These are phyloP conservation scores for Eucriotettix oculatus DNA, from an alignment of 2,888 invertebrate species.

Conservation along the genomic window DNA sequence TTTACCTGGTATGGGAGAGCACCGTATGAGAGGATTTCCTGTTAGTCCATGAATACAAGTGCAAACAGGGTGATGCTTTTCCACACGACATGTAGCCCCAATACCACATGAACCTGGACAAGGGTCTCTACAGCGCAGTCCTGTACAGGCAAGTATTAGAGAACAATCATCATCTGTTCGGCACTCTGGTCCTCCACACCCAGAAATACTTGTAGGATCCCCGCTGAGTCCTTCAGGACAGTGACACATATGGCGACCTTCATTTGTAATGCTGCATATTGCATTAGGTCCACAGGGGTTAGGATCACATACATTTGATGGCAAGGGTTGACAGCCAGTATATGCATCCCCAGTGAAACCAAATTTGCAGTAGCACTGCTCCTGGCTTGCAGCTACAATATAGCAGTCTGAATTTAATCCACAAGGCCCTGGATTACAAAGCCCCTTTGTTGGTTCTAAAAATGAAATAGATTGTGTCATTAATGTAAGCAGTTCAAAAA, in stretches of 20 bases:
- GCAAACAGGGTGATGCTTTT: constrained; percentile 66
- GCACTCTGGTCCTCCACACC: constrained; percentile 67
- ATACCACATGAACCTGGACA: constrained; percentile 68
- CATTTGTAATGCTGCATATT: constrained; percentile 46
- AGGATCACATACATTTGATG: constrained; percentile 52
- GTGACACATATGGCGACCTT: constrained; percentile 52
- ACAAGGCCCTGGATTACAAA: constrained; percentile 71
- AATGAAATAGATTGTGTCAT: constrained; percentile 11
- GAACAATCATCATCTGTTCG: constrained; percentile 64
- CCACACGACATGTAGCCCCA: constrained; percentile 54
- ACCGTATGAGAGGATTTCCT: constrained; percentile 63
- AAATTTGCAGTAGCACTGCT: constrained; percentile 65
- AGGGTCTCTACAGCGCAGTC: constrained; percentile 63
- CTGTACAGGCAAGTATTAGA: constrained; percentile 55
- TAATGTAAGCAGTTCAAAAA: no score
- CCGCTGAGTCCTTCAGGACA: constrained; percentile 62
- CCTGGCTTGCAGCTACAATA: constrained; percentile 53
- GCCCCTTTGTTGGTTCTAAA: constrained; percentile 37
- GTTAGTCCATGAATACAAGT: constrained; percentile 51
- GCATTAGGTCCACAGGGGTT: constrained; percentile 71
- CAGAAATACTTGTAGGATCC: constrained; percentile 49
- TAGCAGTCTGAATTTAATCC: constrained; percentile 72
- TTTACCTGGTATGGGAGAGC: constrained; percentile 36
- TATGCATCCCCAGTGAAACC: constrained; percentile 69
- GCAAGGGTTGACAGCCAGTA: constrained; percentile 52